A percentile compares a stretch with the other conserved stretches of the same genome.
These are phyloP conservation scores for Urosaurus nigricauda DNA, from an alignment of 2,797 vertebrate species.

Conservation along the genomic window DNA sequence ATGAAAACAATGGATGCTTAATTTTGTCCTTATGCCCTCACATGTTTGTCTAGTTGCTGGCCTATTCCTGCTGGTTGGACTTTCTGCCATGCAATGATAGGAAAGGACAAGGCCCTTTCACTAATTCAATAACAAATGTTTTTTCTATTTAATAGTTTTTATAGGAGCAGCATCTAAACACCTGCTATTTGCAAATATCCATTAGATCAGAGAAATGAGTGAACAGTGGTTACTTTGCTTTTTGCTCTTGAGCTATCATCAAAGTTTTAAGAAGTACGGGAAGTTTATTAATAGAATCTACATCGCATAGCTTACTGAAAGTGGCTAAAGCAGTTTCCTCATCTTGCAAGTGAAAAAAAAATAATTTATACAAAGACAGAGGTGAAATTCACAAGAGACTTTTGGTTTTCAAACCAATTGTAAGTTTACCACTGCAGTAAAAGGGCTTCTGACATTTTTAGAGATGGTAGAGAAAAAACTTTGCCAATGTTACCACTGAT, in stretches of 20 bases:
- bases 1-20: neutral
- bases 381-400: neutral
- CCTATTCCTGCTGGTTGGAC: too few species aligned
- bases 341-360: neutral
- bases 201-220: constrained; percentile 30
- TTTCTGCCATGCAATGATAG: too few species aligned
- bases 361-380: neutral
- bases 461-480: too few species aligned
- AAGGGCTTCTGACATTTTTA: neutral
- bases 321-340: neutral
- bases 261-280: constrained; percentile 47
- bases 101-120: neutral
- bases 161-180: neutral
- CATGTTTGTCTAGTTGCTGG: neutral
- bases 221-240: constrained; percentile 45
- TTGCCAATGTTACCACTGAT: neutral
- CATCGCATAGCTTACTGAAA: constrained; percentile 17
- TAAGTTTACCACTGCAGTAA: neutral
- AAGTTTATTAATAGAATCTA: constrained; percentile 23
- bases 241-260: constrained; percentile 40
- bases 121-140: neutral
- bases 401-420: neutral
- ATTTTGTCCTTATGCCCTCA: neutral
- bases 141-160: constrained; percentile 17
- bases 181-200: neutral